These are phyloP conservation scores for Cephus runcator DNA, from an alignment of 2,888 invertebrate species.

Conservation along the genomic window DNA sequence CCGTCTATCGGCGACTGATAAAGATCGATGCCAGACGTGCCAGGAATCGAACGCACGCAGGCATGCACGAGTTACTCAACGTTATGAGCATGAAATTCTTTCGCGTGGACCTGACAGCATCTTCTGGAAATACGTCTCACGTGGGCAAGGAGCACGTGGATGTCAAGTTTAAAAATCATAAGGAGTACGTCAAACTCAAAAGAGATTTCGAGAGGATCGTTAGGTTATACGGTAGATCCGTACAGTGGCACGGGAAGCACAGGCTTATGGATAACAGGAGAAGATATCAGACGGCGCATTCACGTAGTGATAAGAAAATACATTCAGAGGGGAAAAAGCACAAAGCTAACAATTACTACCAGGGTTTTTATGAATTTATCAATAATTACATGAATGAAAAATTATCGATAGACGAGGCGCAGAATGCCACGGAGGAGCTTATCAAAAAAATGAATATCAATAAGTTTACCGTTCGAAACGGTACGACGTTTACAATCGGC, in stretches of 20 bases:
- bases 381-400: slow-evolving; percentile 59
- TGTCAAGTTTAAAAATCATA: slow-evolving; percentile 53
- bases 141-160: slow-evolving; percentile 10
- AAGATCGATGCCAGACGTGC: slow-evolving; percentile 56
- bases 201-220: slow-evolving; percentile 60
- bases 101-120: slow-evolving; percentile 56
- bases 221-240: slow-evolving; percentile 60
- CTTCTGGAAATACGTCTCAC: background rate
- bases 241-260: slow-evolving; percentile 54
- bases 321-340: slow-evolving; percentile 48
- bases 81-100: slow-evolving; percentile 62
- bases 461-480: slow-evolving; percentile 55
- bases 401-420: slow-evolving; percentile 48
- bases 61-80: slow-evolving; percentile 61
- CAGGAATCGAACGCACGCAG: slow-evolving; percentile 53
- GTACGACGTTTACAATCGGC: slow-evolving; percentile 58
- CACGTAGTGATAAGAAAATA: background rate
- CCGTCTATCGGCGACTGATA: slow-evolving; percentile 58
- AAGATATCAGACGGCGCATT: background rate
- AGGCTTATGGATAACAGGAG: background rate
- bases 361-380: slow-evolving; percentile 62
- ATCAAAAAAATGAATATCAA: slow-evolving; percentile 58
- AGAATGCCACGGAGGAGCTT: slow-evolving; percentile 56
- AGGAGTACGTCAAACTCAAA: slow-evolving; percentile 59
- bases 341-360: slow-evolving; percentile 54